Base-by-base conservation (phyloP, 1,140 invertebrate species). In the Euura lappo region DNA sequence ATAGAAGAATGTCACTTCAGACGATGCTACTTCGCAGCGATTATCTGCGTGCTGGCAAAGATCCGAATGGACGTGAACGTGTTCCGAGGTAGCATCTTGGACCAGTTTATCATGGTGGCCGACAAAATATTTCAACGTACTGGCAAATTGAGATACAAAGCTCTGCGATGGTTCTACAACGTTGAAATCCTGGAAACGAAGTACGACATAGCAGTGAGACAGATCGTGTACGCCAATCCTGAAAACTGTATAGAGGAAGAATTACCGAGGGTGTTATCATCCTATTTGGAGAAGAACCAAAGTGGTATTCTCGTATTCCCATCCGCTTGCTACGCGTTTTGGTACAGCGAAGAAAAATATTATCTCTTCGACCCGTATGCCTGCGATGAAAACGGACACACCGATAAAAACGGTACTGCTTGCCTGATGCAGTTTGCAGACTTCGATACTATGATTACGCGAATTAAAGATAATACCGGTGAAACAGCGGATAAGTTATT, bases 361-460 rank as follows among this genome's bases (percentile, higher is more conserved):
- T 86, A 85, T 42, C 43, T 87, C 0, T 88, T 87, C 66, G 84
- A 87, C 77, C 79, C 85, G 11, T 87, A 87, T 64, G n/a, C 76
- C 5, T 88, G 86, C 46, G 83, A 88, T 47, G 71, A 83, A 10
- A 71, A 74, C 4, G 87, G 85, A 0, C 65, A 47, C 6, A 72
- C 72, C 0, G 74, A 4, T 7, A 69, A 76, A 0, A 65, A 68
- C 3, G 86, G 85, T 2, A 68, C 28, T 0, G 80, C 78, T 11
- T 84, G 84, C 42, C 70, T 88, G 0, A 80, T 87, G 68, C 45
- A 77, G 46, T 83, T 85, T 43, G 74, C 71, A 10, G 69, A 79
- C 7, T 64, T 79, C 2, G 65, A 73, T 0, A 47, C 74, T 0
- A 78, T 87, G 74, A 47, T 86, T 0, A 65, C 74, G 0, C 79